Conservation (phyloP, 2,888 invertebrate species). For the Noctua comes region DNA sequence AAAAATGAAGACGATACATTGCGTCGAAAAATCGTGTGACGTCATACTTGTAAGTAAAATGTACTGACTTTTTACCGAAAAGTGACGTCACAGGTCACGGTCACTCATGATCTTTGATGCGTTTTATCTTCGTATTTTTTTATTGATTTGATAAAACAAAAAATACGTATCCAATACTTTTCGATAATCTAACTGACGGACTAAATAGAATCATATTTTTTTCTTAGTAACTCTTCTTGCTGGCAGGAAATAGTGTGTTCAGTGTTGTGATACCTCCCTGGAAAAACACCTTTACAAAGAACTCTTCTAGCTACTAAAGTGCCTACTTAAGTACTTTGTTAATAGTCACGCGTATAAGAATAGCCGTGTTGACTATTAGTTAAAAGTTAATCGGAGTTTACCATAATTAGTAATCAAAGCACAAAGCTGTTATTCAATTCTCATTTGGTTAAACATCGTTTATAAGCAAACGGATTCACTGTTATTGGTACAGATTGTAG, state of each 20-base stretch:
- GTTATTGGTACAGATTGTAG: slow-evolving; percentile 22
- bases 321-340: background rate
- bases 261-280: background rate
- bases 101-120: too few species aligned
- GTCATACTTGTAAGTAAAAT: too few species aligned
- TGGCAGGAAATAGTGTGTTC: background rate
- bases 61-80: too few species aligned
- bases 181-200: too few species aligned
- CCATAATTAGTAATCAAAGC: slow-evolving; percentile 29
- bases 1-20: too few species aligned
- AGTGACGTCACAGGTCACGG: too few species aligned
- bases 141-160: too few species aligned
- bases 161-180: too few species aligned
- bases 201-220: too few species aligned
- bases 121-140: too few species aligned
- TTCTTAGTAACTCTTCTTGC: background rate
- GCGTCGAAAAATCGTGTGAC: too few species aligned
- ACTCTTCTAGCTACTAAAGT: background rate
- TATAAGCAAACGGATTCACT: slow-evolving; percentile 31
- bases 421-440: slow-evolving; percentile 4
- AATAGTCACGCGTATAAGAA: slow-evolving; percentile 25
- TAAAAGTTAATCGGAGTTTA: slow-evolving; percentile 34
- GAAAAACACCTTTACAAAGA: background rate
- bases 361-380: slow-evolving; percentile 22
- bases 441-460: slow-evolving; percentile 45